A percentile compares a stretch with the other conserved stretches of the same genome.
These are phyloP conservation scores for Cephalopterus ornatus DNA, from an alignment of 2,113 vertebrate genomes.

Conservation along the genomic window DNA sequence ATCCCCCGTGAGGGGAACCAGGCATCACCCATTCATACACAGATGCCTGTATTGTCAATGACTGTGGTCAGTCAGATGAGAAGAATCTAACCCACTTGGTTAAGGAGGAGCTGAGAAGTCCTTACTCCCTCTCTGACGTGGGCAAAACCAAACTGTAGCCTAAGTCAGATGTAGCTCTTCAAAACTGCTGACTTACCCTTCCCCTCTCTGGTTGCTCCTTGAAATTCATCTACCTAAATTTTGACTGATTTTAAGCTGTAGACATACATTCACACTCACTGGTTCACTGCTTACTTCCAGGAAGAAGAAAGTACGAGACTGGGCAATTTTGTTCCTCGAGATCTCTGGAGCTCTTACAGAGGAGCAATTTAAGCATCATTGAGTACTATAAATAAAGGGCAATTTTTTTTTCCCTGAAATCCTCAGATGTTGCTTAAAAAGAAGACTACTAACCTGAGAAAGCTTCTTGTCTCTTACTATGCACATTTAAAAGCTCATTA, in stretches of 20 bases:
- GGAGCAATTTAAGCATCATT: neutral
- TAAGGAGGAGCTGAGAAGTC: neutral
- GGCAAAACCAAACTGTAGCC: neutral
- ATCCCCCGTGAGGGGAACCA: neutral
- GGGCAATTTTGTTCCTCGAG: neutral
- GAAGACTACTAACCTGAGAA: neutral
- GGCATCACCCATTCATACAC: rapidly evolving
- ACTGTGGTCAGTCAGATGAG: neutral
- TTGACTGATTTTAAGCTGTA: neutral
- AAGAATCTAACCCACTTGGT: neutral
- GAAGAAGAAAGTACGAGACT: neutral
- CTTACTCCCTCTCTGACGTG: neutral
- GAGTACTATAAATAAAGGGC: neutral
- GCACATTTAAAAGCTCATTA: neutral
- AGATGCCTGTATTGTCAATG: neutral
- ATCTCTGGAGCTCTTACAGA: neutral
- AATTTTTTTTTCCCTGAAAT: neutral
- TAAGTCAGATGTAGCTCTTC: neutral
- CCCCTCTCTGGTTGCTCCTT: neutral
- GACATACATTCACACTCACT: neutral
- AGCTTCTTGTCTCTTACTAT: neutral
- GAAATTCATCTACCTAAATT: neutral
- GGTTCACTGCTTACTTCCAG: neutral
- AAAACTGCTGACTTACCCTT: neutral
- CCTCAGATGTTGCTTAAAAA: neutral